These are phyloP conservation scores for Anneissia japonica DNA, from an alignment of 35 echinoderm and acorn worm species.

Conservation along the genomic window DNA sequence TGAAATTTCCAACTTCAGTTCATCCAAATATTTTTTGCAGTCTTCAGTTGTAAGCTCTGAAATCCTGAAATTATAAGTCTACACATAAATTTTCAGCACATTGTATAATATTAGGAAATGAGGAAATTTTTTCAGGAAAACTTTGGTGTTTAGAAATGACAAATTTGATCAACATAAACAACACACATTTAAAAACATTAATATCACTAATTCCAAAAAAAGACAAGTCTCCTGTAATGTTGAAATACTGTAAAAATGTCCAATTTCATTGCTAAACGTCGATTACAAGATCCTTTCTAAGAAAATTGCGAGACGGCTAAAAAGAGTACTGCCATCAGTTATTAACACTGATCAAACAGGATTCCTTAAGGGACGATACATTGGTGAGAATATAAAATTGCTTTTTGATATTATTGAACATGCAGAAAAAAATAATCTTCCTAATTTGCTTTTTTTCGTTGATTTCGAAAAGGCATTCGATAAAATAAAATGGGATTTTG, in stretches of 20 bases:
- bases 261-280: neutral
- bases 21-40: no score
- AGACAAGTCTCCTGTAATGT: neutral
- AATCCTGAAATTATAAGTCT: no score
- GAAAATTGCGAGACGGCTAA: neutral
- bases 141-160: no score
- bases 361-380: neutral
- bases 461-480: neutral
- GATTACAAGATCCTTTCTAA: conserved; percentile 16
- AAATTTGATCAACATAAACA: no score
- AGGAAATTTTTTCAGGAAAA: no score
- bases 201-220: neutral
- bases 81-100: no score
- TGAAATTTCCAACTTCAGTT: no score
- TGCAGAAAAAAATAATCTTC: neutral
- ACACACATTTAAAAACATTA: no score
- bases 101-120: no score
- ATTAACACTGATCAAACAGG: conserved; percentile 5
- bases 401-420: conserved; percentile 1
- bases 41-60: no score
- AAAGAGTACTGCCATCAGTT: neutral
- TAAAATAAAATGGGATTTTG: neutral
- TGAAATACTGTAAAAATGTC: neutral
- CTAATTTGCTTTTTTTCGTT: neutral
- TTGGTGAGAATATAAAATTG: neutral